Evolutionary conservation across 2,797 vertebrate genomes (phyloP).

Genomic region (Arctocebus calabarensis): DNA sequence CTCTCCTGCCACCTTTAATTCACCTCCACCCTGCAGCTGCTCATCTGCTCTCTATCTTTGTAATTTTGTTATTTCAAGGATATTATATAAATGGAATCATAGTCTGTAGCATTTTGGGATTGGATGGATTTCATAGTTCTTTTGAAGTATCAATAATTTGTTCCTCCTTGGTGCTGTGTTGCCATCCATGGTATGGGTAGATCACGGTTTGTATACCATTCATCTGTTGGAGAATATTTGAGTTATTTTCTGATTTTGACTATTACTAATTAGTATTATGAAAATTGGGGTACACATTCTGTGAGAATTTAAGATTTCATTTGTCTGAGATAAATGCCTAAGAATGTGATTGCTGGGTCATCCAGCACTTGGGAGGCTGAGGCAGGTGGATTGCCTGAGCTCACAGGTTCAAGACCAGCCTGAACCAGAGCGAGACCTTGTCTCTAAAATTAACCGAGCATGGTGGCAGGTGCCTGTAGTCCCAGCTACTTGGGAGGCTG

Average conservation of each 20-base stretch:
- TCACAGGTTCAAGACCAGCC: no score
- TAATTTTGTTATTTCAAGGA: background rate
- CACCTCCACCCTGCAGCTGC: background rate
- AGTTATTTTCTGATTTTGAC: background rate
- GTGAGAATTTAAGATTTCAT: background rate
- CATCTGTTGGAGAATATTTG: background rate
- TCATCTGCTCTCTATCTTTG: background rate
- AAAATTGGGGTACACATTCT: background rate
- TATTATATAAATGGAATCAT: background rate
- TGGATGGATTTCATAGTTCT: background rate
- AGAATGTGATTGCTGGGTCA: background rate
- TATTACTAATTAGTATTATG: background rate
- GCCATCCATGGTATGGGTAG: background rate
- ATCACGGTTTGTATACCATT: background rate
- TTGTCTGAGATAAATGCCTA: background rate
- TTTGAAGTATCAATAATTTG: background rate
- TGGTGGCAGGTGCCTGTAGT: no score
- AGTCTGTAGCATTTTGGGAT: background rate
- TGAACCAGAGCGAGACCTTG: no score
- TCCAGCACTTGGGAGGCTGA: no score
- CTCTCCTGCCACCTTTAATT: no score
- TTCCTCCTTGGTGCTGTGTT: background rate
- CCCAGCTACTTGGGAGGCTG: no score
- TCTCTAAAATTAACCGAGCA: no score
- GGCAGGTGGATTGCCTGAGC: no score